These are phyloP conservation scores for Cheirogaleus medius DNA, from an alignment of 2,113 vertebrate species.

Conservation along the genomic window DNA sequence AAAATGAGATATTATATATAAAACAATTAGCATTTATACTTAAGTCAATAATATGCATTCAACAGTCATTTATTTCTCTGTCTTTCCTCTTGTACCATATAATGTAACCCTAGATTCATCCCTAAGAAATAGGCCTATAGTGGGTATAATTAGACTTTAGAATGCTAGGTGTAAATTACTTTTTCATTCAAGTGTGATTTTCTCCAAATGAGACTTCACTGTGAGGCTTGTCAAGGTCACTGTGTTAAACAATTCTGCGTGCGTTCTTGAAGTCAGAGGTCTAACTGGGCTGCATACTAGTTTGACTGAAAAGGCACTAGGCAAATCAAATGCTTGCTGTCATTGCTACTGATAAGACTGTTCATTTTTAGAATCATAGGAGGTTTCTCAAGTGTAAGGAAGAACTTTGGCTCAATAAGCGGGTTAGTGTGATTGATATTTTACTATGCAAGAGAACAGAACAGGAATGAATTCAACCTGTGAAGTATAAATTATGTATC, in stretches of 20 bases:
- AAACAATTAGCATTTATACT: not conserved
- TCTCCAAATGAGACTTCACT: conserved; percentile 35
- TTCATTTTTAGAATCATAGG: conserved; percentile 66
- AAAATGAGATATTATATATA: not conserved
- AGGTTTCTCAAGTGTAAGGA: conserved; percentile 48
- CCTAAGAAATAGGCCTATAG: not conserved
- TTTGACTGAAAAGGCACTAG: conserved; percentile 64
- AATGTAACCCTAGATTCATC: not conserved
- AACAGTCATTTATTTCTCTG: not conserved
- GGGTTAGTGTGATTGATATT: conserved; percentile 66
- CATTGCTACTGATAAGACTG: conserved; percentile 58
- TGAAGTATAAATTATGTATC: not conserved
- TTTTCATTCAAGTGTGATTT: conserved; percentile 47
- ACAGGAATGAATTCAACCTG: conserved; percentile 35
- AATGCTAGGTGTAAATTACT: not conserved
- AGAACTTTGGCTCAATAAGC: conserved; percentile 55
- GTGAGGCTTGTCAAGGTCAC: conserved; percentile 43
- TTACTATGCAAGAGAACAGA: conserved; percentile 45
- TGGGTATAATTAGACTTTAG: not conserved
- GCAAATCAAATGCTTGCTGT: conserved; percentile 64
- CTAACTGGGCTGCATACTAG: conserved; percentile 18
- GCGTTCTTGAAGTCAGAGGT: conserved; percentile 53
- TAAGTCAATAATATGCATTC: not conserved
- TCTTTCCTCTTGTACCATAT: not conserved
- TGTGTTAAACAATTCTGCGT: conserved; percentile 51